Evolutionary conservation across 1,140 invertebrate species (phyloP).

Genomic region (Hormaphis cornu): DNA sequence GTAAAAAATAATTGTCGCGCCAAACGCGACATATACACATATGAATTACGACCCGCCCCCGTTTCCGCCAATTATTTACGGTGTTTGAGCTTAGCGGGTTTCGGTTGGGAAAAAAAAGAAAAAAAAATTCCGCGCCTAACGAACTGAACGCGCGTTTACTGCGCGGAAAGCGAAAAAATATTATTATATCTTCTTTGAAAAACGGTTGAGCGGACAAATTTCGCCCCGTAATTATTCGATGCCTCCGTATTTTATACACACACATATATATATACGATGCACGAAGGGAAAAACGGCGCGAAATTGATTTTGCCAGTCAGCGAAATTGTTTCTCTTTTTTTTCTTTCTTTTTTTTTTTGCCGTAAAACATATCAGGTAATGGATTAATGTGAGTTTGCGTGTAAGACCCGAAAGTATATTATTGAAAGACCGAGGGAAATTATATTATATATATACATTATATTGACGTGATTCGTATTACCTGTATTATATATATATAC

Average conservation of each 20-base stretch:
- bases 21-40: background rate
- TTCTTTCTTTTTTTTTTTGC: background rate
- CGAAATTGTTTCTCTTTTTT: conserved; percentile 1
- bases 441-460: too few relatives aligned
- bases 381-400: conserved; percentile 15
- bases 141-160: background rate
- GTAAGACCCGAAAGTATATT: background rate
- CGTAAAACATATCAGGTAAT: conserved; percentile 8
- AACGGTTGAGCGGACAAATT: conserved; percentile 22
- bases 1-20: background rate
- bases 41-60: background rate
- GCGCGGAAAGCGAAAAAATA: background rate
- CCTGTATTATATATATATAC: too few relatives aligned
- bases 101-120: too few relatives aligned
- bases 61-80: conserved; percentile 5
- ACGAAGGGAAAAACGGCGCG: background rate
- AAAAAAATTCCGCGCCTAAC: conserved; percentile 21
- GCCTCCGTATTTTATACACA: too few relatives aligned
- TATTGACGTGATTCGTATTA: conserved; percentile 4
- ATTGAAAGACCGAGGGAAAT: background rate
- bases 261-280: background rate
- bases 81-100: conserved; percentile 9
- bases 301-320: conserved; percentile 20
- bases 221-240: conserved; percentile 21
- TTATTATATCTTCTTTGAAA: conserved; percentile 7